Base-by-base conservation (phyloP, 2,797 vertebrate species). In the Centropyge bicolor region DNA sequence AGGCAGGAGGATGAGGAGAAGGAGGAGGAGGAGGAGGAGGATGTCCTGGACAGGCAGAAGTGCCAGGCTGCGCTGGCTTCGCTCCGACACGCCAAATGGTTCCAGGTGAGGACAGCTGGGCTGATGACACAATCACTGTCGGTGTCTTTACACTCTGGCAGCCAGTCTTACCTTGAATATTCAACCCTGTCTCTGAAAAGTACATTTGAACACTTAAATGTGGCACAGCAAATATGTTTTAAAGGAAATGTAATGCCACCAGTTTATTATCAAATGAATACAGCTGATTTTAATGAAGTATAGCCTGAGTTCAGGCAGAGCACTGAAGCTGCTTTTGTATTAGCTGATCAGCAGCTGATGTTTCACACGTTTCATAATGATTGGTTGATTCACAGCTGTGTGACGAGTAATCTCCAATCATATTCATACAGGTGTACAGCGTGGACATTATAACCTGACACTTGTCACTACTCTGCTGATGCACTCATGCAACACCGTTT, bases 11-110 rank as follows among this genome's bases (percentile, higher is more conserved):
- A 66, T 64, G 10, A 72, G 52, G n/a, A 67, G 10, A 9, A 67
- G 46, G 22, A 73, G 40, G 1, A 70, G 14, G 38, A 78, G 22
- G 52, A 66, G 8, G 80, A 83, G 3, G 94, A 95, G 85, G 97
- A 96, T 87, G 95, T 97, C 94, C 89, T 98, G 95, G 96, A 97
- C 95, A 93, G 95, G 93, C 95, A 96, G 93, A 96, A 95, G 95
- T 98, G 97, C 95, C 96, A 93, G 90, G 95, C 96, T 12, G 97
- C 97, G 87, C 96, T 98, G 96, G 96, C 97, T 86, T 95, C 95
- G 86, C 97, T 98, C 90, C 96, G 97, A 92, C 97, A 96, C 84
- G 96, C 97, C 94, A 98, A 97, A 92, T 98, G 97, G 97, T 98
- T 98, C 95, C 97, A 98, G 97, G 97, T 98, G 96, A 95, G 97